Conservation (phyloP, 2,888 invertebrate genomes). For the Ennomos quercinarius region DNA sequence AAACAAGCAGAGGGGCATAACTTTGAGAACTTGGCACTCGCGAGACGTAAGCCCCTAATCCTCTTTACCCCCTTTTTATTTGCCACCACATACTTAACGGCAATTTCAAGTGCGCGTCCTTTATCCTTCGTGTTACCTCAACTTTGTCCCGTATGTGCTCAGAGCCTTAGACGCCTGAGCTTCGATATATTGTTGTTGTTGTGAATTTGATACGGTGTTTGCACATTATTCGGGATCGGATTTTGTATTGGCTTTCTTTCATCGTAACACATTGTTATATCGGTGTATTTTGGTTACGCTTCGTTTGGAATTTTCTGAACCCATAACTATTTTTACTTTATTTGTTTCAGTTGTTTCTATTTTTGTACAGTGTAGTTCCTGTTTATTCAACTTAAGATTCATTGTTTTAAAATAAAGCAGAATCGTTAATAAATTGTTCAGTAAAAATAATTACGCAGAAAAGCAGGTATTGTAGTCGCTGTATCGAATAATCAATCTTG, state of each 20-base stretch:
- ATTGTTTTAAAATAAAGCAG: too few relatives aligned
- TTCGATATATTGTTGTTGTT: constrained; percentile 39
- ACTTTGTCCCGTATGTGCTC: constrained; percentile 52
- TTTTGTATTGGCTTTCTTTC: constrained; percentile 30
- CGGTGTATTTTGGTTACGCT: constrained; percentile 10
- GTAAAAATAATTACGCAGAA: too few relatives aligned
- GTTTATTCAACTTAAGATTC: too few relatives aligned
- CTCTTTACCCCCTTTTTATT: constrained; percentile 74
- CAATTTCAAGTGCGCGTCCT: constrained; percentile 66
- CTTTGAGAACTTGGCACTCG: constrained; percentile 68
- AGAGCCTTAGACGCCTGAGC: constrained; percentile 27
- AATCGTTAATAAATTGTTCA: too few relatives aligned
- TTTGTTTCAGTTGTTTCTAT: too few relatives aligned
- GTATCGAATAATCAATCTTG: too few relatives aligned
- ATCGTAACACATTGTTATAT: constrained; percentile 19
- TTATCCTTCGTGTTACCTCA: constrained; percentile 50
- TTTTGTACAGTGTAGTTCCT: too few relatives aligned
- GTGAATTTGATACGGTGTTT: constrained; percentile 40
- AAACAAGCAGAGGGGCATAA: constrained; percentile 68
- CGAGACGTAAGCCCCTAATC: constrained; percentile 75
- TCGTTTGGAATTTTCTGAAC: constrained; percentile 8
- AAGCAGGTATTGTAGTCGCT: too few relatives aligned
- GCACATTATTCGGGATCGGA: constrained; percentile 32
- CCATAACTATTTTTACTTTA: constrained; percentile 5
- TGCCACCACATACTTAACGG: constrained; percentile 78